Conservation (phyloP, 2,113 vertebrate species). For the Oceanodroma tethys region DNA sequence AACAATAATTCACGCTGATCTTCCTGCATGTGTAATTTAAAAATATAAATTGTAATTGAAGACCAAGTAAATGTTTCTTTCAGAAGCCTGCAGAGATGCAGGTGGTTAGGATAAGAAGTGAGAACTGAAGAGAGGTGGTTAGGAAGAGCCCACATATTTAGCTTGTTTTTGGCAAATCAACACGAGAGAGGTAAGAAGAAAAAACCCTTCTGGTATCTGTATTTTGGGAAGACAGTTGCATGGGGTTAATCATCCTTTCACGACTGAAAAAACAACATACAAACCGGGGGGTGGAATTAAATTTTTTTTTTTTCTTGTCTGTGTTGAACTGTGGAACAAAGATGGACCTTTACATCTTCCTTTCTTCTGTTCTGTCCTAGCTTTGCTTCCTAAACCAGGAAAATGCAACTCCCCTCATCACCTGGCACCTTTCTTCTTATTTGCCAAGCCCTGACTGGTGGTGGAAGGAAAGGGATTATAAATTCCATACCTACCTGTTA, state of each 20-base stretch:
- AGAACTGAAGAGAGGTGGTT: not conserved
- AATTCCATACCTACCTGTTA: not conserved
- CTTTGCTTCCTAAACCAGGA: not conserved
- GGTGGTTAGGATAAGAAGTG: not conserved
- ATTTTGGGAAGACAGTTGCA: not conserved
- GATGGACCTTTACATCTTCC: not conserved
- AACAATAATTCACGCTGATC: not conserved
- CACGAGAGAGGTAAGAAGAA: not conserved
- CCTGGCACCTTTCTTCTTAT: not conserved
- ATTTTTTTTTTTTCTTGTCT: not conserved
- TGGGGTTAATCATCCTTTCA: not conserved
- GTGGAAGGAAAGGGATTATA: not conserved
- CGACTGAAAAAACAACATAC: not conserved
- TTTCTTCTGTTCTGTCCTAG: not conserved
- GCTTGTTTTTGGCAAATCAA: not conserved
- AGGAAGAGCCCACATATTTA: not conserved
- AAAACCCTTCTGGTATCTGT: not conserved
- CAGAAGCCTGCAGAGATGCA: not conserved
- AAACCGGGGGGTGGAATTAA: not conserved
- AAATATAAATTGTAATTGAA: not conserved
- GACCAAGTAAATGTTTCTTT: not conserved
- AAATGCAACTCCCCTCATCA: not conserved
- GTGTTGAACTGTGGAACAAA: not conserved
- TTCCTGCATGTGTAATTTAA: not conserved
- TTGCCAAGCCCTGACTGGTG: not conserved